Base-by-base conservation (phyloP, 92 coral and sea anemone species). In the Phenganax marumi region DNA sequence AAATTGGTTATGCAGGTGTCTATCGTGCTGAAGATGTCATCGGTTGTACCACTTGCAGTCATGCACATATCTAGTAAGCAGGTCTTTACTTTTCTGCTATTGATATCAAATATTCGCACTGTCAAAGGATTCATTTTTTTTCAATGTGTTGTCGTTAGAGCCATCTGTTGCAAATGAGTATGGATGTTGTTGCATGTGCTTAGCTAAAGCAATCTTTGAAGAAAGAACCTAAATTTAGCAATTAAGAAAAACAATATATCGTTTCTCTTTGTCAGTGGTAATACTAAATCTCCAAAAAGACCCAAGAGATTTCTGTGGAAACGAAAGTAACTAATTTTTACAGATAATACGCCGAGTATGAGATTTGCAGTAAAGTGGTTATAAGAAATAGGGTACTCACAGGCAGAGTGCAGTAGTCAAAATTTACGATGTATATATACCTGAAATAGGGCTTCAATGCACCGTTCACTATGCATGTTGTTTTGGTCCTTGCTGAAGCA, bases 401-500 rank as follows among this genome's bases (percentile, higher is more conserved):
- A 33, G 43, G 43, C 43, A 33, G 43, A 33, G 43, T 33, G 43
- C 43, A 33, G 43, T 33, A 33, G 43, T 33, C 43, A 33, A 33
- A 33, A 33, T 33, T 33, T 33, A 33, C 43, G 5, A 33, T 33
- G 43, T 33, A 33, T 33, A 56, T 14, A 25, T 88, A 85, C 91
- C 91, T 86, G 70, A 89, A 89, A 71, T 86, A 83, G 65, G 92
- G 88, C 65, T 86, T 82, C 22, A 89, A 70, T 47, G 90, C 92
- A 52, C 87, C 78, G 63, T 89, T 89, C 8, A 89, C 81, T 23
- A 89, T 89, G 73, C 92, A 89, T 47, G 90, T 89, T 18, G 84
- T 79, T 71, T 89, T 89, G 19, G 92, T 89, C 73, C 76, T 86
- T 73, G 79, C 90, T 69, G 85, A 64, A 21, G 87, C 72, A 61